These are phyloP conservation scores for Catharus bicknelli DNA, from an alignment of 2,113 vertebrate genomes.

Conservation along the genomic window DNA sequence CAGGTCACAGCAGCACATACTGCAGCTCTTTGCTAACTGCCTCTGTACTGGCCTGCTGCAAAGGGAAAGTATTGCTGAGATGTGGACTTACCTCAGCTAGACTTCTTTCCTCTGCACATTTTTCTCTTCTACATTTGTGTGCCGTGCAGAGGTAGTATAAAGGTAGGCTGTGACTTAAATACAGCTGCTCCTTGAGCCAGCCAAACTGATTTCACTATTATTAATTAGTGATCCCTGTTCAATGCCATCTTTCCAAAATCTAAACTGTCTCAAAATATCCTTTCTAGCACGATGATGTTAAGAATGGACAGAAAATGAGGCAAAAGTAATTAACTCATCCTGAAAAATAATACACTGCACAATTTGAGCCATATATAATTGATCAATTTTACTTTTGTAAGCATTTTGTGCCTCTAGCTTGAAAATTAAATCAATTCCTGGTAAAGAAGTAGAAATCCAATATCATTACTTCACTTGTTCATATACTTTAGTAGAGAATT, in stretches of 20 bases:
- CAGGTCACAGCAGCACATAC: neutral
- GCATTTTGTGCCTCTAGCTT: neutral
- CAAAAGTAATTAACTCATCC: neutral
- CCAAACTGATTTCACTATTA: neutral
- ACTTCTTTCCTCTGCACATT: neutral
- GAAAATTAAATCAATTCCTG: slow-evolving; percentile 6
- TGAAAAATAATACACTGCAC: neutral
- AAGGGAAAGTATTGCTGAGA: neutral
- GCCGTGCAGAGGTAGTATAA: neutral
- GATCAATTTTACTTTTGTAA: neutral
- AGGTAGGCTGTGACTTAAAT: neutral
- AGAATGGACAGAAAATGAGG: neutral
- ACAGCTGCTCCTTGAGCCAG: neutral
- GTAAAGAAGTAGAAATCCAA: slow-evolving; percentile 5
- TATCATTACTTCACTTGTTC: neutral
- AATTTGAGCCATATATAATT: neutral
- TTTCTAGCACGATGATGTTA: neutral
- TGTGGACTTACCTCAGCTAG: neutral
- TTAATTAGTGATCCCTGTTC: neutral
- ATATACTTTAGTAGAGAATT: neutral
- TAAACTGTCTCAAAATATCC: neutral
- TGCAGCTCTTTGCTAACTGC: neutral
- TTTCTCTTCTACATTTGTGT: neutral
- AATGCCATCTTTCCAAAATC: neutral
- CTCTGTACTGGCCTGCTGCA: neutral